Evolutionary conservation across 2,888 invertebrate species (phyloP), one percentile per base, ranked within the genome.

Genomic region (Polylopha cassiicola): DNA sequence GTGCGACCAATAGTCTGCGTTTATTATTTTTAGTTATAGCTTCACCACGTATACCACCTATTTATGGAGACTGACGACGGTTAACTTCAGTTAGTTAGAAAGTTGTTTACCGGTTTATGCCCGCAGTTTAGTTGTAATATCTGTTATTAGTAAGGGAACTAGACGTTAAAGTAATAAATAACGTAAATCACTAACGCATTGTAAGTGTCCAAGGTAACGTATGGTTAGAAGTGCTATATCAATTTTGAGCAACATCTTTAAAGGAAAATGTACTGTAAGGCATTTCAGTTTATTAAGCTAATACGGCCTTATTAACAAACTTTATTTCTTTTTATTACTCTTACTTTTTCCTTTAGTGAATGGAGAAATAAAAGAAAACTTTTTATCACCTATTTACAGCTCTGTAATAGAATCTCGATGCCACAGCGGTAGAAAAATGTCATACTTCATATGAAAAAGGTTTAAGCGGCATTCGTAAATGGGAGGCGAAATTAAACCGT

Each of bases 1-100:
- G 75, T 76, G 76, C 70, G 63, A 53, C 51, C 53, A 61, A 68
- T 68, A 58, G 57, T 51, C 39, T 16, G 24, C 17, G 24, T 34
- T 34, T 28, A 8, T 22, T 10, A 29, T 41, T 34, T 41, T 41
- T 30, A 26, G 29, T 26, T 26, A 34, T 36, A 26, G 24, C 34
- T 20, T 13, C 30, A 20, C 31, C 22, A 15, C 31, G 13, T n/a
- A n/a, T n/a, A 28, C 27, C 15, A 26, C 23, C 14, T 29, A 28
- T 17, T 13, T 37, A 37, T 29, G 22, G 22, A 17, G 17, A 22
- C 17, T 23, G 30, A 20, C 30, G 30, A 28, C 15, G 21, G 15
- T 27, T 29, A 29, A 16, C 22, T 28, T 18, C 18, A 27, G 17
- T 37, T n/a, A n/a, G n/a, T n/a, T 24, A 18, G 34, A 41, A 30